Evolutionary conservation across 1,140 invertebrate species (phyloP), one percentile per base, ranked within the genome.

Genomic region (Paraescarpia echinospica): DNA sequence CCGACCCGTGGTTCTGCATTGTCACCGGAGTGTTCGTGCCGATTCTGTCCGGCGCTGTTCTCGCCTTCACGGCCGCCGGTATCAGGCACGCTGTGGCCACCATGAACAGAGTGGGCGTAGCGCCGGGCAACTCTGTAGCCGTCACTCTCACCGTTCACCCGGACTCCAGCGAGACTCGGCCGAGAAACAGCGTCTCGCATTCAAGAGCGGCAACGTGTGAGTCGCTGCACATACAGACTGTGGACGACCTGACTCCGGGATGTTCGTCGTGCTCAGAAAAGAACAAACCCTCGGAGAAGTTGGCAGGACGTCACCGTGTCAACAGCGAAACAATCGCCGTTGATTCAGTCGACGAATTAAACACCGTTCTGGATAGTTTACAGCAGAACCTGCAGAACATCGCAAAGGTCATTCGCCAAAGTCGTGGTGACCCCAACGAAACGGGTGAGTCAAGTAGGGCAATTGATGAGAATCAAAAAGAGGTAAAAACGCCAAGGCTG

Each of bases 1-100:
- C 93, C 33, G 94, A 92, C 89, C 90, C 91, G 34, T 92, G 92
- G 89, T 93, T 94, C 51, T 94, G 94, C 91, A 92, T 94, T 8
- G 89, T 93, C 27, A 94, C 94, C 22, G 93, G 91, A 8, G 9
- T 93, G 22, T 93, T 92, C 59, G 93, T 93, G 35, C 94, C 93
- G 12, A 92, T 94, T 22, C 89, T 92, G 22, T 94, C 93, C 0
- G 93, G 89, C 27, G 77, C 35, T 89, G 91, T 93, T 59, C 92
- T 94, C 22, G 88, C 93, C n/a, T 93, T 92, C 34, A 93, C 93
- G 22, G 93, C 92, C 89, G 88, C 91, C 33, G 93, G 89, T 33
- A 93, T 93, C 6, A 92, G 92, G 4, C 88, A 93, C 5, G 93
- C 93, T 33, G 92, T 94, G 2, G 34, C 34, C 48, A 35, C 48